phyloP scores from a whole-genome alignment of 2,113 vertebrate species.

The Hylia prasina region DNA sequence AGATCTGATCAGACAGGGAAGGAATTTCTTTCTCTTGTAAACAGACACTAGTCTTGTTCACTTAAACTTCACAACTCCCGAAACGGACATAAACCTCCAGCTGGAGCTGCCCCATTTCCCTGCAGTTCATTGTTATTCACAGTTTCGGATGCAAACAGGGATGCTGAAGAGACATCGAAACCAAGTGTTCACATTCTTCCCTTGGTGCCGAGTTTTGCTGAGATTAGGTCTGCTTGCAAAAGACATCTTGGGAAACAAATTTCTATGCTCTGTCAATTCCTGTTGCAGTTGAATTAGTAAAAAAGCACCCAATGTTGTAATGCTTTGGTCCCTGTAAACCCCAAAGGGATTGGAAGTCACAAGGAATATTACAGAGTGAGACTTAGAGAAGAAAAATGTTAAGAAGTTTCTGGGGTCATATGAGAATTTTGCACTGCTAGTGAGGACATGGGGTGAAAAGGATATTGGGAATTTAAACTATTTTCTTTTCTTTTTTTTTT shows the following conservation, averaged over 20 bases:
- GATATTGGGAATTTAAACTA: not conserved
- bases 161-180: not conserved
- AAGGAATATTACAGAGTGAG: not conserved
- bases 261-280: not conserved
- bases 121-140: not conserved
- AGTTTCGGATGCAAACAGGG: not conserved
- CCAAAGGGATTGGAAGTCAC: not conserved
- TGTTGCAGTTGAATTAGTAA: not conserved
- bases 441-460: fast-evolving
- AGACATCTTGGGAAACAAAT: not conserved
- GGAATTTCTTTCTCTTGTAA: not conserved
- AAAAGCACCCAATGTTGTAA: not conserved
- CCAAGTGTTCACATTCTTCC: not conserved
- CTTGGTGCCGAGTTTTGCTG: not conserved
- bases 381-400: not conserved
- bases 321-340: not conserved
- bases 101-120: not conserved
- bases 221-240: not conserved
- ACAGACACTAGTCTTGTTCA: not conserved
- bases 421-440: not conserved
- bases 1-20: not conserved
- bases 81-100: not conserved
- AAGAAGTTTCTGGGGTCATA: not conserved
- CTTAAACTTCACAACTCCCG: not conserved
- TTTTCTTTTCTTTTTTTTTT: too few relatives aligned